phyloP scores from a whole-genome alignment of 2,113 vertebrate genomes.

The Ceratotherium simum region DNA sequence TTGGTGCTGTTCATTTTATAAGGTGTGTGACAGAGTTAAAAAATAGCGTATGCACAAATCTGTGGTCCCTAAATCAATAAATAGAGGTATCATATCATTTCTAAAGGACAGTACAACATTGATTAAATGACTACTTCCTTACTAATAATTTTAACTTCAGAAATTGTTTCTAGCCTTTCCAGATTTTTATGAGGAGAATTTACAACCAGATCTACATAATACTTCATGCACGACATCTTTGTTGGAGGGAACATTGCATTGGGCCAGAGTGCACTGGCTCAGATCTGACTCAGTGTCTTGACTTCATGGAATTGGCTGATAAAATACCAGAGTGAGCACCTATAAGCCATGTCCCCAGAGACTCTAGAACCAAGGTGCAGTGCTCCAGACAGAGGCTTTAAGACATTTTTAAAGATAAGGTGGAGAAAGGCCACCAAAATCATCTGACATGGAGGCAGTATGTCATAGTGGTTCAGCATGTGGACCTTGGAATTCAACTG shows the following conservation, averaged over 20 bases:
- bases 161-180: constrained; percentile 82
- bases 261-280: not conserved
- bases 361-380: not conserved
- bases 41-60: constrained; percentile 82
- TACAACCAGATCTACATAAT: constrained; percentile 59
- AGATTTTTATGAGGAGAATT: constrained; percentile 72
- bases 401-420: not conserved
- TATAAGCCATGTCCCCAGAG: not conserved
- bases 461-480: not conserved
- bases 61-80: constrained; percentile 82
- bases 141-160: constrained; percentile 82
- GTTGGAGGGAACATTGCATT: not conserved
- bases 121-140: constrained; percentile 83
- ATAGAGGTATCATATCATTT: constrained; percentile 82
- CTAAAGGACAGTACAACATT: constrained; percentile 80
- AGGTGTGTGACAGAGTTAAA: constrained; percentile 84
- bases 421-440: not conserved
- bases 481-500: not conserved
- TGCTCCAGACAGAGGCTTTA: not conserved
- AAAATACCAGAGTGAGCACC: not conserved
- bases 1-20: constrained; percentile 83
- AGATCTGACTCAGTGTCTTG: not conserved
- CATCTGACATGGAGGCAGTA: not conserved
- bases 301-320: not conserved
- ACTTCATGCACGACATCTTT: constrained; percentile 1